Base-by-base conservation (phyloP, 1,140 invertebrate species). In the Cotesia vestalis region DNA sequence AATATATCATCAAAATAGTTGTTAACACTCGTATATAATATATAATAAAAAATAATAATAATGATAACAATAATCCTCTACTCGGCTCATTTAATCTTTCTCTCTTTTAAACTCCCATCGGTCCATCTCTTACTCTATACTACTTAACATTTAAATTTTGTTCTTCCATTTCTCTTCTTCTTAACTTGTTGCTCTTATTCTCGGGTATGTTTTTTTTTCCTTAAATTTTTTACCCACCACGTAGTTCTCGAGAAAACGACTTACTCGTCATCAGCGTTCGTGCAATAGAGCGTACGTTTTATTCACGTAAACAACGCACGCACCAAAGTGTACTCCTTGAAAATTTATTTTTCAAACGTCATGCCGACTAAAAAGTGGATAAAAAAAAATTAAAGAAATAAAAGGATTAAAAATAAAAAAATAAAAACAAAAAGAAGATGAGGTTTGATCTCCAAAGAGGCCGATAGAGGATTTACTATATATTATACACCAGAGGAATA, bases 261-360 rank as follows among this genome's bases (percentile, higher is more conserved):
- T 27, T 17, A 36, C 38, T 20, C 46, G 46, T 53, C 52, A 67
- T 59, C 40, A 11, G 40, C n/a, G 14, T 59, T 59, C 17, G 35
- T 69, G 52, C 57, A 59, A 59, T 69, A 27, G 20, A 27, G 12
- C 66, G 63, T 38, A 46, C 1, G 12, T 35, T 66, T 66, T 66
- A 17, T 46, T 66, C 36, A 66, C 66, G 66, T 52, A 67, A 34
- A 66, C 63, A 46, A 46, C 8, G 38, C 63, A 66, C 66, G 51
- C 66, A 67, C 53, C 51, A 14, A 55, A 36, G 40, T 17, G 60
- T 46, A 46, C 40, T 46, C 40, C 6, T 46, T 5, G 5, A 40
- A 20, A 40, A 60, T 64, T 66, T 66, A 60, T 66, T 72, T 66
- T 72, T 66, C 14, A 72, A 66, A 72, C 51, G 63, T 59, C 40